Conservation (phyloP, 2,113 vertebrate species). For the Ictalurus furcatus region DNA sequence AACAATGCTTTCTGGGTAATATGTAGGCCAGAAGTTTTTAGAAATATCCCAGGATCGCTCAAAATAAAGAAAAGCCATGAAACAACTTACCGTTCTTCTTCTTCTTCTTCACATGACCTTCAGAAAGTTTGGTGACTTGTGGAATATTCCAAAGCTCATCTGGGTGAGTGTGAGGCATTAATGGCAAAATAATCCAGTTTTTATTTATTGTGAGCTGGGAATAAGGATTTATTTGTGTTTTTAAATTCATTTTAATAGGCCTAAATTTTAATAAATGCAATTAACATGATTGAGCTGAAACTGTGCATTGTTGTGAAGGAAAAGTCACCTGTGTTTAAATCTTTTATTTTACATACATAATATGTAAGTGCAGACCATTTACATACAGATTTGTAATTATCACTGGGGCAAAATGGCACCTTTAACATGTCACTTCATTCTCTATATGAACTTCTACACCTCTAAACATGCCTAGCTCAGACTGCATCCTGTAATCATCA, state of each 20-base stretch:
- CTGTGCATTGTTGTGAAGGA: not conserved
- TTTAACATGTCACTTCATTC: not conserved
- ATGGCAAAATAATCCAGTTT: not conserved
- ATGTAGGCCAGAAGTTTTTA: not conserved
- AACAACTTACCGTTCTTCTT: not conserved
- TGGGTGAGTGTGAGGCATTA: not conserved
- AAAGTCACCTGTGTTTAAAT: not conserved
- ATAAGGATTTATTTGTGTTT: not conserved
- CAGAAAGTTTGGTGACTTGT: not conserved
- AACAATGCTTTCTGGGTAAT: not conserved
- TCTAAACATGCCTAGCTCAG: not conserved
- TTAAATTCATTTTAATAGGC: not conserved
- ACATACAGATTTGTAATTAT: not conserved
- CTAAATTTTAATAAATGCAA: not conserved
- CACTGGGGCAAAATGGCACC: not conserved
- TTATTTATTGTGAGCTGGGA: not conserved
- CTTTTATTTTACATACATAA: not conserved
- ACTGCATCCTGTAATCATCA: slow-evolving; percentile 62
- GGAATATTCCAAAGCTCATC: not conserved
- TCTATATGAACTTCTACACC: not conserved
- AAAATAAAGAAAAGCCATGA: no score
- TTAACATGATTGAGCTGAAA: not conserved
- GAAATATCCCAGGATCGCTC: not conserved
- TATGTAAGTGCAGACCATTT: not conserved
- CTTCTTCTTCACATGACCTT: not conserved